These are phyloP conservation scores for Barbus barbus DNA, from an alignment of 2,113 vertebrate genomes.

Conservation along the genomic window DNA sequence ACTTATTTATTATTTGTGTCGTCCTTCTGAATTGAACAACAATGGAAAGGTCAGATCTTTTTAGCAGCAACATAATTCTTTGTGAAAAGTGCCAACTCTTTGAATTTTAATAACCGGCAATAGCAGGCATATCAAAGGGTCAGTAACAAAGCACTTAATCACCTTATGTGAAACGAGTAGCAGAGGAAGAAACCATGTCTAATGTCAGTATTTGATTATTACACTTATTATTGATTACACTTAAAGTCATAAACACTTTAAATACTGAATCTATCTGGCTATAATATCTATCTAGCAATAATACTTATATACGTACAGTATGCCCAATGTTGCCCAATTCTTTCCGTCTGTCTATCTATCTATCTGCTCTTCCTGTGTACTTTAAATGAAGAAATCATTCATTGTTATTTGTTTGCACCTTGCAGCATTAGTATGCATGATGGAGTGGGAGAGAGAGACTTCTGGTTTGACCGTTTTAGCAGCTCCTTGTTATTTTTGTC, in stretches of 20 bases:
- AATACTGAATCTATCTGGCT: too few species aligned
- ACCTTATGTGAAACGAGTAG: background rate
- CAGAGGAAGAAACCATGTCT: background rate
- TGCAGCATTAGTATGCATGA: constrained; percentile 17
- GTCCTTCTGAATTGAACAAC: constrained; percentile 12
- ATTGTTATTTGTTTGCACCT: constrained; percentile 1
- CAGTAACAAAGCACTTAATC: background rate
- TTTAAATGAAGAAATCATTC: background rate
- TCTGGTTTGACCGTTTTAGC: constrained; percentile 39
- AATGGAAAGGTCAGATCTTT: constrained; percentile 12
- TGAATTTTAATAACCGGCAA: constrained; percentile 12
- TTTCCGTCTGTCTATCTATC: too few species aligned
- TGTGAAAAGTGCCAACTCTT: constrained; percentile 4
- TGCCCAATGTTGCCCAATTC: too few species aligned
- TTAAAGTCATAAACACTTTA: background rate
- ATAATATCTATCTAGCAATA: too few species aligned
- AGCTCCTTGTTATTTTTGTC: constrained; percentile 44
- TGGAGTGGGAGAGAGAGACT: background rate
- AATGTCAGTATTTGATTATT: background rate
- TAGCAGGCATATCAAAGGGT: background rate
- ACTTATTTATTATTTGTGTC: constrained; percentile 18
- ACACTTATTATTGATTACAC: background rate
- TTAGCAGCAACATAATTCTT: background rate
- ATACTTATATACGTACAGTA: background rate
- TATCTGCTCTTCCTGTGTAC: too few species aligned